phyloP scores from a whole-genome alignment of 2,797 vertebrate genomes.

The Oceanodroma leucorhoa region DNA sequence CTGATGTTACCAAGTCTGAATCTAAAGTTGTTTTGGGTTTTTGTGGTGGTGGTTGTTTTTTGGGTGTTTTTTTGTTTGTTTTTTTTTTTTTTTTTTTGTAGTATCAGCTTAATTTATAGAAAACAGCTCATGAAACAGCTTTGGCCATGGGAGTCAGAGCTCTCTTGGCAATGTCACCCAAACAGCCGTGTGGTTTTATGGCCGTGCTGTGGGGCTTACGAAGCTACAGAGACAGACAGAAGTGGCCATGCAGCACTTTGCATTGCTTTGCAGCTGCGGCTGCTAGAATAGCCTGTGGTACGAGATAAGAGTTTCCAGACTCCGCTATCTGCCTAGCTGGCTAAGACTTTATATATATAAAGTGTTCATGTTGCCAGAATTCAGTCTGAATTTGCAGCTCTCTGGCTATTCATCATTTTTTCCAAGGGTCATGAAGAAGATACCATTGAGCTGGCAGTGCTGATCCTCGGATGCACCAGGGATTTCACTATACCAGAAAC shows the following conservation, averaged over 20 bases:
- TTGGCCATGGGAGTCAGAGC: background rate
- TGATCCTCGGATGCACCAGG: conserved; percentile 14
- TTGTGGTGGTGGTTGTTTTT: no score
- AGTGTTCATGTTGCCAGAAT: background rate
- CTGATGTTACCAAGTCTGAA: background rate
- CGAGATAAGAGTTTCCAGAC: background rate
- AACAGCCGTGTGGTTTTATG: rapidly evolving
- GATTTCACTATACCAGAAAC: background rate
- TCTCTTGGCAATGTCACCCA: background rate
- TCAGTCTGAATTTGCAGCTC: background rate
- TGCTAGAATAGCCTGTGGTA: background rate
- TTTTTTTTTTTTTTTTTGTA: background rate
- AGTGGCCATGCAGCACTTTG: background rate
- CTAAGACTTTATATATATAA: background rate
- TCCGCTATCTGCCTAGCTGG: background rate
- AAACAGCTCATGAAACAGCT: background rate
- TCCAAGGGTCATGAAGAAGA: conserved; percentile 41
- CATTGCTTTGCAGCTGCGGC: background rate
- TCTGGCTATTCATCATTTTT: conserved; percentile 3
- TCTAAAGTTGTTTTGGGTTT: background rate
- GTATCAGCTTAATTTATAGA: background rate
- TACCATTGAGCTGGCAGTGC: background rate
- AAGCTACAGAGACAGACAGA: background rate
- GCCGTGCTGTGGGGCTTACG: rapidly evolving
- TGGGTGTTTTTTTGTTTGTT: no score